A percentile compares a stretch with the other conserved stretches of the same genome.
These are phyloP conservation scores for Gasteruption jaculator DNA, from an alignment of 2,888 invertebrate species.

Conservation along the genomic window DNA sequence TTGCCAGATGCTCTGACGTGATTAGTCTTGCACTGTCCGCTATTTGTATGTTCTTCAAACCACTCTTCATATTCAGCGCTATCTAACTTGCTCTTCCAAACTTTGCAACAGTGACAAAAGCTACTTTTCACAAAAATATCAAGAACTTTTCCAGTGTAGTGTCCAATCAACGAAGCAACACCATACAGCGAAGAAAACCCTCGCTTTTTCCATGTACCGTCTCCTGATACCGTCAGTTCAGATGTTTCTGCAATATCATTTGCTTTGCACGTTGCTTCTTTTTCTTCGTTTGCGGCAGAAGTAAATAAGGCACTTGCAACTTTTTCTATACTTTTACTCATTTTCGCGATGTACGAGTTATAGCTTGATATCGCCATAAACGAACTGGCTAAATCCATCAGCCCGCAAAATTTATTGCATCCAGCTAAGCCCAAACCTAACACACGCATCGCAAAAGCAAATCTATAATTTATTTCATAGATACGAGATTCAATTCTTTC, in stretches of 20 bases:
- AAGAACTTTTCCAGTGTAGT: slow-evolving; percentile 6
- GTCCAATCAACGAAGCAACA: slow-evolving; percentile 7
- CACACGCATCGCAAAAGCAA: slow-evolving; percentile 17
- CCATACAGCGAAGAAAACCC: slow-evolving; percentile 10
- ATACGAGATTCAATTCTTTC: slow-evolving; percentile 9
- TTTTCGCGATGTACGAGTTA: slow-evolving; percentile 15
- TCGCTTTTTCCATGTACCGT: slow-evolving; percentile 18
- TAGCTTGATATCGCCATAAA: slow-evolving; percentile 26
- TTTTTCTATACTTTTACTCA: slow-evolving; percentile 11
- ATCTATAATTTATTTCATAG: slow-evolving; percentile 15
- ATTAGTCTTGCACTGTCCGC: too few species aligned
- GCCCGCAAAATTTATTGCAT: slow-evolving; percentile 20
- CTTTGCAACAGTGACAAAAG: too few species aligned
- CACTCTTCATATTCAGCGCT: too few species aligned
- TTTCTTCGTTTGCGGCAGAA: slow-evolving; percentile 18
- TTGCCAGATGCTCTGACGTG: too few species aligned
- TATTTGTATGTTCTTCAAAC: too few species aligned
- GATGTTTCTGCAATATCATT: slow-evolving; percentile 15
- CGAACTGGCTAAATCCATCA: slow-evolving; percentile 18
- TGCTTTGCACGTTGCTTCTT: slow-evolving; percentile 14
- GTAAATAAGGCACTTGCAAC: slow-evolving; percentile 12
- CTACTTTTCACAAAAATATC: slow-evolving; percentile 12
- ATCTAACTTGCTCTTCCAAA: too few species aligned
- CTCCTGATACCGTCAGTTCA: slow-evolving; percentile 17
- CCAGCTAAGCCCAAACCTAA: slow-evolving; percentile 23